Base-by-base conservation (phyloP, 2,888 invertebrate species). In the Hypercompe scribonia region DNA sequence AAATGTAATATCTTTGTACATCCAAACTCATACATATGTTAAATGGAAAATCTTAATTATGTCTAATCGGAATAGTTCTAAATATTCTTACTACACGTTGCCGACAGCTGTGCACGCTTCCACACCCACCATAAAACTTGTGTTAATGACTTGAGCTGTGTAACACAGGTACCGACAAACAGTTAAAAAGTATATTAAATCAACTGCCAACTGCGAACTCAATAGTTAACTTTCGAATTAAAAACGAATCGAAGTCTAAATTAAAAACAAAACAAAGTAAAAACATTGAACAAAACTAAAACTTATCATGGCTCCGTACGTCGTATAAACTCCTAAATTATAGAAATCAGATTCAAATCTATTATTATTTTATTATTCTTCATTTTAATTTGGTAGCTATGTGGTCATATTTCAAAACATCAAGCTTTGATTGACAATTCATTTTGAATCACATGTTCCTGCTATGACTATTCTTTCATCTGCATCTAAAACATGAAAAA, bases 391-490 rank as follows among this genome's bases (percentile, higher is more conserved):
- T 84, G 73, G 83, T 81, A 82, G 82, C 85, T 72, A 74, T 78
- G 61, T 21, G 33, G 76, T 80, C 76, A 71, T 81, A 79, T 78
- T 84, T 78, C 80, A 75, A 78, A 85, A 83, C 78, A 81, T 76
- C 69, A 75, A 67, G 74, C 68, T 73, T 81, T 84, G 84, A 84
- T 84, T 81, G 84, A 84, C 83, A 84, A 84, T 81, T 81, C 83
- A 84, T 84, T 84, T 78, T 76, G 39, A 77, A 78, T 78, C 76
- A 75, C 78, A 73, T 80, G 78, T 81, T 78, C 73, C 74, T 69
- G 72, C 78, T 71, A 65, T 70, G 76, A 75, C 77, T 70, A 77
- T 79, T 83, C 78, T 75, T 79, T 74, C 76, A 54, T 74, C 63
- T 34, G 21, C 28, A 15, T 46, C 11, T 21, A 8, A 18, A 61